Evolutionary conservation across 2,113 vertebrate genomes (phyloP), one percentile per base, ranked within the genome.

Genomic region (Sylvietta virens): DNA sequence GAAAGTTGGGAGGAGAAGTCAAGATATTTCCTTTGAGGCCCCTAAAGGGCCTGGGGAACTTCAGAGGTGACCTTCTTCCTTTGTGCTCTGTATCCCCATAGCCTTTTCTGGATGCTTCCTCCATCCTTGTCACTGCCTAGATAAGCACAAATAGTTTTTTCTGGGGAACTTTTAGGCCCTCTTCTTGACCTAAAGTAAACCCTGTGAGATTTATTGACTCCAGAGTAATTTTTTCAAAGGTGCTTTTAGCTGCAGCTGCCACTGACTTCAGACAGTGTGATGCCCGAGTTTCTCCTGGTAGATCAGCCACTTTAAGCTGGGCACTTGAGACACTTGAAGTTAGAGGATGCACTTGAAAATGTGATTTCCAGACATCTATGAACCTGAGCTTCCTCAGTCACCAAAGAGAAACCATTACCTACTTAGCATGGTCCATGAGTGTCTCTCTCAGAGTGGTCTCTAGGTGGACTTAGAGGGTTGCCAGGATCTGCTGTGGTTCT

Each of bases 21-120:
- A 69, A 86, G 70, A 76, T 31, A 27, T 76, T 97, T 97, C 95
- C 96, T 94, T 58, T 94, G 95, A 81, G 96, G 91, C 64, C 80
- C 47, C 91, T 83, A 7, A 93, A 77, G 76, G 86, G 91, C 77
- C 42, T 64, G 80, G 61, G 85, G 83, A 94, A 58, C 65, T 86
- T 84, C 24, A 90, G 77, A 83, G 67, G 48, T 51, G 24, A 84
- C 76, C 51, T 73, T 51, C 67, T 95, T 88, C 86, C 86, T 73
- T 58, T 73, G 56, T 54, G 33, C 81, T 85, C 85, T 37, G 6
- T 47, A 66, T 54, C 58, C 17, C 42, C 0, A 0, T 21, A 57
- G 45, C 42, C n/a, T 90, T 67, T 87, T 77, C 80, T 94, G 56
- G 80, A 78, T 71, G 51, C 35, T 77, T 93, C 69, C 39, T 60